Evolutionary conservation across 2,797 vertebrate species (phyloP).

Genomic region (Gymnodraco acuticeps): DNA sequence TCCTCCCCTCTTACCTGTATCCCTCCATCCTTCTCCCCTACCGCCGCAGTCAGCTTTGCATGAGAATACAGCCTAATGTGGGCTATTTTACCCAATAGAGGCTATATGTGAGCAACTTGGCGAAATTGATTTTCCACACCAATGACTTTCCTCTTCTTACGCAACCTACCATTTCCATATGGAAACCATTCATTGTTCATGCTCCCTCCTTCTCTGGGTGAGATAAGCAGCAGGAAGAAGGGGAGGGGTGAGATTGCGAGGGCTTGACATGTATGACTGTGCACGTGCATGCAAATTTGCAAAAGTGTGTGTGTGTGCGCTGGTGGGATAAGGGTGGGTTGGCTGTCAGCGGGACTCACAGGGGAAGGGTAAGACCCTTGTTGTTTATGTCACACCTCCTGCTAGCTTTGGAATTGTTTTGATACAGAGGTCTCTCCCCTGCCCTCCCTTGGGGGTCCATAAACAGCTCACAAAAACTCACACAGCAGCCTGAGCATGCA

Average conservation of each 20-base stretch:
- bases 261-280: slow-evolving; percentile 50
- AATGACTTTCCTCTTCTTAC: slow-evolving; percentile 66
- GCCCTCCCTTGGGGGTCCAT: slow-evolving; percentile 57
- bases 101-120: slow-evolving; percentile 67
- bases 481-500: slow-evolving; percentile 57
- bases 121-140: slow-evolving; percentile 82
- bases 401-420: slow-evolving; percentile 77
- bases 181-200: slow-evolving; percentile 74
- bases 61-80: slow-evolving; percentile 71
- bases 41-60: slow-evolving; percentile 59
- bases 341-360: slow-evolving; percentile 59
- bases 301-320: neutral
- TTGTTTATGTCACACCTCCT: slow-evolving; percentile 76
- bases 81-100: slow-evolving; percentile 73
- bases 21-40: slow-evolving; percentile 23
- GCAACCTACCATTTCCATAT: slow-evolving; percentile 65
- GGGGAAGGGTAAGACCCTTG: slow-evolving; percentile 66
- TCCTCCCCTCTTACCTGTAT: slow-evolving; percentile 23
- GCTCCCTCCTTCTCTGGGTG: slow-evolving; percentile 30
- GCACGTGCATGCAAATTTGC: neutral
- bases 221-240: slow-evolving; percentile 54
- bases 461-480: slow-evolving; percentile 62
- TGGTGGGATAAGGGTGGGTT: slow-evolving; percentile 14
- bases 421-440: slow-evolving; percentile 67
- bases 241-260: slow-evolving; percentile 49